These are phyloP conservation scores for Dicroscelio sp. DNA, from an alignment of 2,888 invertebrate species.

Conservation along the genomic window DNA sequence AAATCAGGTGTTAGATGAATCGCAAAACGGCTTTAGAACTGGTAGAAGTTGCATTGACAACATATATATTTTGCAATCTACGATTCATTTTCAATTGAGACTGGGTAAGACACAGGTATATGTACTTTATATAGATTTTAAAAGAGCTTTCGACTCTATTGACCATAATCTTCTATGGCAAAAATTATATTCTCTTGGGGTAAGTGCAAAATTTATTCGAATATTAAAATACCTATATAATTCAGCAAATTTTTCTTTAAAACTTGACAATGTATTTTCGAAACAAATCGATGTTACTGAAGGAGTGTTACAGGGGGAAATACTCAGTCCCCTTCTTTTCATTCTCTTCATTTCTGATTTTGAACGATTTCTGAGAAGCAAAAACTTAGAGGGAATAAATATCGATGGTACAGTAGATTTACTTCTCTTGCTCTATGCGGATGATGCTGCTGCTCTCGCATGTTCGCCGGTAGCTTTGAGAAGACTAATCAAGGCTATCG, in stretches of 20 bases:
- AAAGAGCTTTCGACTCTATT: background rate
- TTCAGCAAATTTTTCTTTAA: background rate
- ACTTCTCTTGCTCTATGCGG: background rate
- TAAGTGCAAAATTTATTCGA: background rate
- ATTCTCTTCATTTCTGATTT: background rate
- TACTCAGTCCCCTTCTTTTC: background rate
- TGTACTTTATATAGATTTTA: background rate
- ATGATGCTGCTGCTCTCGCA: background rate
- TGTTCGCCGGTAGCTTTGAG: background rate
- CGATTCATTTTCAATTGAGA: background rate
- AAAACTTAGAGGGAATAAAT: background rate
- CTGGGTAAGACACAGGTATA: background rate
- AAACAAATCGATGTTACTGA: background rate
- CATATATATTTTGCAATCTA: constrained; percentile 1
- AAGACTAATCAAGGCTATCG: background rate
- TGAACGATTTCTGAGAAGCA: background rate
- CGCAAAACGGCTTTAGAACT: background rate
- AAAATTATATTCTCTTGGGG: background rate
- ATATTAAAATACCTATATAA: background rate
- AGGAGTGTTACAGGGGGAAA: background rate
- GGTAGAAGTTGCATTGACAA: background rate
- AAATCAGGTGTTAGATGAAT: background rate
- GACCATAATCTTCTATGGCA: background rate
- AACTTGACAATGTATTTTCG: background rate
- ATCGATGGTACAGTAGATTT: background rate